Evolutionary conservation across 2,797 vertebrate genomes (phyloP).

Genomic region (Typhlichthys subterraneus): DNA sequence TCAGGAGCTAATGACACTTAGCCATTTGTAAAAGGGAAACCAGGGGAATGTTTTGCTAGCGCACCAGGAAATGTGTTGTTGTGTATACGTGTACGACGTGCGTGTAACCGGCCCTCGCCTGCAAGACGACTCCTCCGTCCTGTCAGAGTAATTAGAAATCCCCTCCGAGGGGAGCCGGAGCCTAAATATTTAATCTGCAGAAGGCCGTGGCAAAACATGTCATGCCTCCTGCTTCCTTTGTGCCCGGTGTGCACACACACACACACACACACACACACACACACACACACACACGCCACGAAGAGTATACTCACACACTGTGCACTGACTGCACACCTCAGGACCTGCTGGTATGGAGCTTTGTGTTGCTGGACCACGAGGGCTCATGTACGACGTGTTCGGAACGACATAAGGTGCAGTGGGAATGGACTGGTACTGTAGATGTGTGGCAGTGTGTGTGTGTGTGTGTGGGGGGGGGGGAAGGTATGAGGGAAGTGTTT

Average conservation of each 20-base stretch:
- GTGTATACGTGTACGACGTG: constrained; percentile 20
- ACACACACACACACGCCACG: not conserved
- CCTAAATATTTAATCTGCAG: constrained; percentile 77
- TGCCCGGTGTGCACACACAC: constrained; percentile 28
- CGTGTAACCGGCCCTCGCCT: constrained; percentile 24
- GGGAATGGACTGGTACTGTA: not conserved
- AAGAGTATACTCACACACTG: not conserved
- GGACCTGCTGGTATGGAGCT: constrained; percentile 49
- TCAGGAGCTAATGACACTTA: no score
- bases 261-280: constrained; percentile 6
- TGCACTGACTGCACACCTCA: constrained; percentile 22
- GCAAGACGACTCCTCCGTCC: constrained; percentile 64
- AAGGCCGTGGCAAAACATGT: constrained; percentile 68
- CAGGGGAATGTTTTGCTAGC: constrained; percentile 18
- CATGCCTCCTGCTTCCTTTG: constrained; percentile 64
- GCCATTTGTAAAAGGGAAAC: not conserved
- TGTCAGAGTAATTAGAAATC: constrained; percentile 74
- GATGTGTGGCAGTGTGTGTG: not conserved
- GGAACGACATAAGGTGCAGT: constrained; percentile 25
- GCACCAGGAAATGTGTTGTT: constrained; percentile 43
- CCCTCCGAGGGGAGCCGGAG: constrained; percentile 55
- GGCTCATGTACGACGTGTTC: constrained; percentile 15
- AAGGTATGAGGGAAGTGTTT: constrained; percentile 44
- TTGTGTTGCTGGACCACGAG: constrained; percentile 26
- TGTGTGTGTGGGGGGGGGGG: constrained; percentile 1